Percentiles rank a stretch among this genome's conserved stretches.
Evolutionary conservation across 1,140 invertebrate genomes (phyloP).

Genomic region (Heliconius nattereri): DNA sequence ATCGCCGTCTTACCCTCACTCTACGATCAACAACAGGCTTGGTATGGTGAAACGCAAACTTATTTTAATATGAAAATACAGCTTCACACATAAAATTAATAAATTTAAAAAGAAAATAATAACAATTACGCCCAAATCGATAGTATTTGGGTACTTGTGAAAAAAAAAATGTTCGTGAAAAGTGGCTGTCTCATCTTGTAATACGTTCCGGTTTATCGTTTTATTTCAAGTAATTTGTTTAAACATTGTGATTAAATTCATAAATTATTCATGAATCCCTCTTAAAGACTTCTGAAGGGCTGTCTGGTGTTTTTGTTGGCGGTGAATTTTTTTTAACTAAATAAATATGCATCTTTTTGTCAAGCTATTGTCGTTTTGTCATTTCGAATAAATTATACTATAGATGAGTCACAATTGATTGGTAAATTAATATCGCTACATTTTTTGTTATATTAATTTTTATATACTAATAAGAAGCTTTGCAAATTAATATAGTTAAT

Average conservation of each 20-base stretch:
- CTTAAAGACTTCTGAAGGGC: constrained; percentile 7
- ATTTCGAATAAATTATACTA: constrained; percentile 27
- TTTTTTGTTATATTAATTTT: neutral
- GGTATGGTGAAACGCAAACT: no score
- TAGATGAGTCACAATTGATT: constrained; percentile 29
- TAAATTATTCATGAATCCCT: constrained; percentile 22
- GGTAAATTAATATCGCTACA: constrained; percentile 8
- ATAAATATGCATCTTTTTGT: constrained; percentile 25
- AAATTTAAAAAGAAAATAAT: no score
- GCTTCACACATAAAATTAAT: no score
- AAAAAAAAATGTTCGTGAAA: neutral
- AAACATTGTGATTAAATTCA: constrained; percentile 2
- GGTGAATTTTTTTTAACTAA: constrained; percentile 25
- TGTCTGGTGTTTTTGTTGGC: constrained; percentile 21
- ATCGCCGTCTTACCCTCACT: no score
- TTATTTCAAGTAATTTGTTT: neutral
- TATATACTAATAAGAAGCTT: neutral
- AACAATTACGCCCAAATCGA: neutral
- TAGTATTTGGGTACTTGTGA: neutral
- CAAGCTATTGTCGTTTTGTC: constrained; percentile 18
- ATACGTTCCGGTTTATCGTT: constrained; percentile 11
- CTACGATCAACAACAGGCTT: no score
- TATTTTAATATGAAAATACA: no score
- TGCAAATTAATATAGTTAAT: neutral
- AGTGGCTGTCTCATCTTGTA: neutral